phyloP scores from a whole-genome alignment of 2,797 vertebrate genomes.

The Garrulus glandarius region DNA sequence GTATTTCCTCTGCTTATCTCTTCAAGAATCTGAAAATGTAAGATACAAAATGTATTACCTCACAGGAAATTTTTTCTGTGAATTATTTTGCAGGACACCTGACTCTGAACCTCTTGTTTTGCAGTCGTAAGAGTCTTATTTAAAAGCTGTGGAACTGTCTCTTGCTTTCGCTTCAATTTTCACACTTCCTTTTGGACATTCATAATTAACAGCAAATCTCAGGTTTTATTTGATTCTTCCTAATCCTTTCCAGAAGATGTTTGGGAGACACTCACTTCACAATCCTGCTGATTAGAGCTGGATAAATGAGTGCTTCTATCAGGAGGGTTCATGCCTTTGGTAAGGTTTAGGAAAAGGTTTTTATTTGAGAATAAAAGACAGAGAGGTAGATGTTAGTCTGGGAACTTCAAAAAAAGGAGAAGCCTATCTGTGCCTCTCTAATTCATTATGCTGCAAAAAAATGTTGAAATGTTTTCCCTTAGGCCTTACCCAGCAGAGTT shows the following conservation, averaged over 20 bases:
- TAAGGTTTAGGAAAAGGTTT: conserved; percentile 28
- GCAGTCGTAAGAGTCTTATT: background rate
- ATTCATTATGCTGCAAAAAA: background rate
- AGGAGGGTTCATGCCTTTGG: background rate
- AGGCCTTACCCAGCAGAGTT: background rate
- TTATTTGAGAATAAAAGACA: conserved; percentile 21
- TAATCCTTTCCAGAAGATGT: conserved; percentile 9
- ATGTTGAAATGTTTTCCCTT: background rate
- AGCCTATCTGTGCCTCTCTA: background rate
- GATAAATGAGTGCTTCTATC: conserved; percentile 4
- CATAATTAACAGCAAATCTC: conserved; percentile 36
- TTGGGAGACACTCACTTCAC: background rate
- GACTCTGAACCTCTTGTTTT: background rate
- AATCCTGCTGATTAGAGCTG: conserved; percentile 6
- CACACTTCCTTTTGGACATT: background rate
- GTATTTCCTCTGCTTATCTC: background rate
- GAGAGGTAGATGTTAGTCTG: background rate
- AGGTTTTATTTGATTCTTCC: conserved; percentile 16
- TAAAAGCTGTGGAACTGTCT: background rate
- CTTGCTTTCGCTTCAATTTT: background rate
- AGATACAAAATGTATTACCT: background rate
- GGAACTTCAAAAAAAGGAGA: conserved; percentile 16
- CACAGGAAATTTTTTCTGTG: background rate
- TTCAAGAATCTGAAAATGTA: background rate
- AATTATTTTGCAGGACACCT: background rate